Conservation (phyloP, 2,888 invertebrate species). For the Blomia tropicalis region DNA sequence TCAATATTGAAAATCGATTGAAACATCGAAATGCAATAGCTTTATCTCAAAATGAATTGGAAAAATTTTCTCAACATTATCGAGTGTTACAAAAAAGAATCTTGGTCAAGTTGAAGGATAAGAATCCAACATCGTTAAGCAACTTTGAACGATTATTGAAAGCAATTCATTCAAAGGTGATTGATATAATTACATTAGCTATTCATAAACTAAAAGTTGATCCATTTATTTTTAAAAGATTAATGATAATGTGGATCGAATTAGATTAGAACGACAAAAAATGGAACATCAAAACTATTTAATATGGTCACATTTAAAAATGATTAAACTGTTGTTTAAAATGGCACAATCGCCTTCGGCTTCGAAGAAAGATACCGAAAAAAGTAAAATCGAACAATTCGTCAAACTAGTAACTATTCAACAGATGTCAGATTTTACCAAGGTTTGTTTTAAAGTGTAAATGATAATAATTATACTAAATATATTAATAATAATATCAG, state of each 20-base stretch:
- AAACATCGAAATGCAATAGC: not conserved
- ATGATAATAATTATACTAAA: not conserved
- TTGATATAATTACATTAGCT: not conserved
- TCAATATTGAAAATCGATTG: conserved; percentile 14
- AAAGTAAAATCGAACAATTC: not conserved
- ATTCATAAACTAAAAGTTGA: not conserved
- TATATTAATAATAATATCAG: not conserved
- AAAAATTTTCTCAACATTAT: conserved; percentile 48
- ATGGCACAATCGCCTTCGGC: not conserved
- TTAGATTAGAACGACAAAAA: not conserved
- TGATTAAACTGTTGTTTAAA: not conserved
- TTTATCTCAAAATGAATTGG: not conserved
- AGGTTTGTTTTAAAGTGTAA: not conserved
- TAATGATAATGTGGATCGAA: not conserved
- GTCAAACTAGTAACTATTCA: not conserved
- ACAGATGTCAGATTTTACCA: not conserved
- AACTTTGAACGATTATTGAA: conserved; percentile 54
- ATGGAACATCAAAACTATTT: not conserved
- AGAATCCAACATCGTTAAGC: conserved; percentile 55
- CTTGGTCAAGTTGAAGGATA: conserved; percentile 58
- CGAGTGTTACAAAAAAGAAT: conserved; percentile 58
- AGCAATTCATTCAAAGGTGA: conserved; percentile 48
- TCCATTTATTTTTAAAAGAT: not conserved
- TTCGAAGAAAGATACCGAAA: not conserved
- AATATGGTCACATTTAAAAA: not conserved